Base-by-base conservation (phyloP, 2,797 vertebrate species). In the Acanthurus leucopareius region DNA sequence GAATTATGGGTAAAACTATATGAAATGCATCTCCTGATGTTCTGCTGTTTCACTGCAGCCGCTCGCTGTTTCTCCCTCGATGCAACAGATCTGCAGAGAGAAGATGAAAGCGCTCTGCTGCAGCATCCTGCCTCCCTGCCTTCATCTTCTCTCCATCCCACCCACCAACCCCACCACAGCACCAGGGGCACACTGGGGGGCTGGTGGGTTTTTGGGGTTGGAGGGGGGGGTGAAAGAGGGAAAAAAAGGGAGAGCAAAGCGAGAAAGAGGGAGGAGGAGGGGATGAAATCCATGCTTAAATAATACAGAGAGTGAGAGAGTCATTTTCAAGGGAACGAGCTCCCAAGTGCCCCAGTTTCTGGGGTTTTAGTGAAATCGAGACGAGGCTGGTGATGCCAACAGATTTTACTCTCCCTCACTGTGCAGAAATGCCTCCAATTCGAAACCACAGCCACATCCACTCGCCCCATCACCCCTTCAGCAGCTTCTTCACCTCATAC, bases 31-130 rank as follows among this genome's bases (percentile, higher is more conserved):
- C 49, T n/a, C 32, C 54, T 49, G 76, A 48, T 72, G 54, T 63
- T 79, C 53, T 85, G 63, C 53, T 74, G 81, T 48, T 63, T 88
- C 82, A 57, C 74, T 68, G 74, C 74, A 72, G 47, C 74, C 52
- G 2, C 69, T 83, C 38, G 17, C 61, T 19, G 63, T 54, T 63
- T 65, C 68, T 35, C 22, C 65, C 73, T 61, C 40, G 59, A 81
- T 80, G 53, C 75, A 78, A 19, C 79, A 65, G 45, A 52, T 66
- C 84, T 64, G 72, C 79, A 77, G 77, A 83, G 82, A 35, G 58
- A 35, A 83, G 89, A 89, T 91, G 83, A 93, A 89, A 91, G 88
- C n/a, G 20, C 78, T 76, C 45, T 57, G 82, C 38, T 82, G 82
- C 85, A 32, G 77, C 77, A 19, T 52, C 54, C 60, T 38, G 51